A percentile compares a stretch with the other conserved stretches of the same genome.
phyloP scores from a whole-genome alignment of 2,797 vertebrate species.

The Sebastes aleutianus region DNA sequence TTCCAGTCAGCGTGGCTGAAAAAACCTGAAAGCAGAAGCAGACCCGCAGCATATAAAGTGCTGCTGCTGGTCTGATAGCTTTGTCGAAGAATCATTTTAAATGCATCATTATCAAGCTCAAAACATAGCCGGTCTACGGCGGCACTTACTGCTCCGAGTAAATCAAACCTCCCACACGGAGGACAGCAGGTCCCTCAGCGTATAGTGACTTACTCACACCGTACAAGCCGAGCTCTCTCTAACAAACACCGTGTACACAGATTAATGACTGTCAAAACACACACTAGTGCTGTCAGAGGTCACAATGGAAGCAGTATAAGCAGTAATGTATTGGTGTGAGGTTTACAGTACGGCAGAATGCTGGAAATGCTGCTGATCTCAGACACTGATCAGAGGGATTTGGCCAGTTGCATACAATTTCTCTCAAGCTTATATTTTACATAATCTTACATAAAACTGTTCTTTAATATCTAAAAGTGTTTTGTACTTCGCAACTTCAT shows the following conservation, averaged over 20 bases:
- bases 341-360: background rate
- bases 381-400: background rate
- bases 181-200: background rate
- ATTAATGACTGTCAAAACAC: background rate
- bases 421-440: background rate
- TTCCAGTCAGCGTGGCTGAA: background rate
- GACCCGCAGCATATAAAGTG: background rate
- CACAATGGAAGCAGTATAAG: background rate
- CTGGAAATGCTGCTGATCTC: background rate
- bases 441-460: background rate
- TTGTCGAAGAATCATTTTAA: slow-evolving; percentile 29
- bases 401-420: background rate
- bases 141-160: slow-evolving; percentile 4
- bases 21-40: background rate
- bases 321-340: background rate
- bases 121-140: slow-evolving; percentile 24
- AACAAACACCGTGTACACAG: background rate
- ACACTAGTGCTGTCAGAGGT: background rate
- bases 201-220: background rate
- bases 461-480: background rate
- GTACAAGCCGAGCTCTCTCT: background rate
- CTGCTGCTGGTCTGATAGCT: slow-evolving; percentile 30
- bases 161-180: slow-evolving; percentile 24
- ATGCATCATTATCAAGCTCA: slow-evolving; percentile 44
- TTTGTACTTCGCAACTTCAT: background rate